Evolutionary conservation across 2,113 vertebrate species (phyloP), one percentile per base, ranked within the genome.

Genomic region (Emydocephalus ijimae): DNA sequence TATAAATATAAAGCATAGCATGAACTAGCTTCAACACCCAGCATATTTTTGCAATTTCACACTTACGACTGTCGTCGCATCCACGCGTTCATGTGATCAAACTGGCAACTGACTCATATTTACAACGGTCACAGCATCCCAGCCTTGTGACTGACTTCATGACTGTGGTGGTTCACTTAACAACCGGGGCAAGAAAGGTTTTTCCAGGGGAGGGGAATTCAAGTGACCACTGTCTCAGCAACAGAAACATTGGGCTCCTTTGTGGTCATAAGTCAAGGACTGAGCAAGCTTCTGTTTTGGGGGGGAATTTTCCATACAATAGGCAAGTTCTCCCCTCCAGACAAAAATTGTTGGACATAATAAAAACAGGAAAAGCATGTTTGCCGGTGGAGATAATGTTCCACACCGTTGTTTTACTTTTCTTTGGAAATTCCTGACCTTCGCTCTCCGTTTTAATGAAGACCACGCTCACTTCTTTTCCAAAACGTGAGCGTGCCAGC

Each of bases 1-100:
- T 50, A 50, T 9, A 50, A 50, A 50, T 50, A 50, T 50, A 50
- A 50, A 50, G 48, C 48, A 7, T 10, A 61, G 57, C 24, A 26
- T 61, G 57, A 26, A 64, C 59, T 9, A 0, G 3, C 3, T 29
- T 64, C 61, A 12, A 29, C 61, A 1, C 61, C 26, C 10, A 29
- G 26, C 61, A 29, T 57, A 57, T 23, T 23, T 57, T 57, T 7
- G 20, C 56, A 57, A 57, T 57, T 57, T 57, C 21, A 57, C 56
- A 23, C 56, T 57, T 23, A 23, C 0, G 21, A 57, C 56, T 5
- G 0, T 56, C 55, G 0, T 1, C 0, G 20, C 55, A 56, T 56
- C 18, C 55, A 18, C 5, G 5, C 3, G 5, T 0, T 56, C 55
- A 56, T 5, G 0, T 56, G 20, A 56, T 7, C 55, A 56, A 5